Conservation (phyloP, 2,113 vertebrate species). For the Callaeas wilsoni region DNA sequence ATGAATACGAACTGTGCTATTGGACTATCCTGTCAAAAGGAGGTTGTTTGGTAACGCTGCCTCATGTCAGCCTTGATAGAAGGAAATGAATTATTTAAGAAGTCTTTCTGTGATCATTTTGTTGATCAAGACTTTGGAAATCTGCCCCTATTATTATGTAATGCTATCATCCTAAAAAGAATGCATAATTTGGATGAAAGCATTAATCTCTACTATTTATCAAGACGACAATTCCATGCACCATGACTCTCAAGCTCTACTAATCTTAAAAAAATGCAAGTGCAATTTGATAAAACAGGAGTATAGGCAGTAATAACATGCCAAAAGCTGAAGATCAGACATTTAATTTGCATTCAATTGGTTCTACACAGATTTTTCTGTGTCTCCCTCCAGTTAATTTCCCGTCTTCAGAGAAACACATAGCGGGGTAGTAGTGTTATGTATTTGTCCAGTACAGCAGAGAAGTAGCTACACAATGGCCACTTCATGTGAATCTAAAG, state of each 20-base stretch:
- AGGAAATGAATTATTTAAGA: background rate
- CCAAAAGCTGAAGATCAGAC: background rate
- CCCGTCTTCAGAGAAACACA: background rate
- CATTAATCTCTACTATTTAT: conserved; percentile 25
- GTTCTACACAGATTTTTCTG: background rate
- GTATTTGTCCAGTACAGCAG: background rate
- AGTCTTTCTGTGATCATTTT: background rate
- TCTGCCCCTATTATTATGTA: conserved; percentile 36
- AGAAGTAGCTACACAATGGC: background rate
- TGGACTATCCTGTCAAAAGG: conserved; percentile 5
- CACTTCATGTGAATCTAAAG: background rate
- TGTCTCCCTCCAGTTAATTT: background rate
- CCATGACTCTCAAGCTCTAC: background rate
- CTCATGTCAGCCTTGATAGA: conserved; percentile 13
- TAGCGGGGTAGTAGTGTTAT: rapidly evolving
- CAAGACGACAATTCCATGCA: background rate
- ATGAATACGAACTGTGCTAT: conserved; percentile 9
- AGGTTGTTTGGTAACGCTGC: background rate
- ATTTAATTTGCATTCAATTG: conserved; percentile 18
- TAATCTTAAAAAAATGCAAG: conserved; percentile 35
- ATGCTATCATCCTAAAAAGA: conserved; percentile 33
- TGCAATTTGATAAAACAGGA: conserved; percentile 19
- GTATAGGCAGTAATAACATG: background rate
- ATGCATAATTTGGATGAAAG: background rate
- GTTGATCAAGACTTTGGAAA: conserved; percentile 52